These are phyloP conservation scores for Plumapathes pennacea DNA, from an alignment of 92 coral and sea anemone species.

Conservation along the genomic window DNA sequence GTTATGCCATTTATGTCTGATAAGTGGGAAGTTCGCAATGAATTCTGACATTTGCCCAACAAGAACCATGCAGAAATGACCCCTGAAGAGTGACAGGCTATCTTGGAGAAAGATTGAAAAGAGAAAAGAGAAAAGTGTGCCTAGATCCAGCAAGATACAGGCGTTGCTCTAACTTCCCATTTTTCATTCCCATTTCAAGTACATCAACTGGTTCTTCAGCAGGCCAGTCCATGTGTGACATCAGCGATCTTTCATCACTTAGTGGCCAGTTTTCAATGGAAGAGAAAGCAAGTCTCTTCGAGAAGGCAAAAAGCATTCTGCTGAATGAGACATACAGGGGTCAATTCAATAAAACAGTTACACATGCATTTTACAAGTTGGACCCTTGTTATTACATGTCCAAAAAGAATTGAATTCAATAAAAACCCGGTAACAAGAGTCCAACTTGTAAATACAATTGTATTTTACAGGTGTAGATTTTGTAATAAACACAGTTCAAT, in stretches of 20 bases:
- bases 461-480: too few relatives aligned
- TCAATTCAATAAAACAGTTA: too few relatives aligned
- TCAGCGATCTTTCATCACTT: constrained; percentile 18
- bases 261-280: constrained; percentile 11
- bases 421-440: too few relatives aligned
- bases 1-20: too few relatives aligned
- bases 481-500: too few relatives aligned
- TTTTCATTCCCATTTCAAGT: background rate
- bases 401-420: too few relatives aligned
- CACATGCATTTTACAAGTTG: too few relatives aligned
- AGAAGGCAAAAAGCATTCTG: constrained; percentile 13
- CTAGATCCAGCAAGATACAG: constrained; percentile 39
- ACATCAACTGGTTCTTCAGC: background rate
- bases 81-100: constrained; percentile 24
- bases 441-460: too few relatives aligned
- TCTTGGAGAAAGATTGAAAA: constrained; percentile 6
- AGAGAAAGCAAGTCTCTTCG: constrained; percentile 27
- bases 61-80: constrained; percentile 28
- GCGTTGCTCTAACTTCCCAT: constrained; percentile 17
- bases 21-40: constrained; percentile 27
- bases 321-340: constrained; percentile 6
- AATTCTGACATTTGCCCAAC: constrained; percentile 1
- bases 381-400: too few relatives aligned
- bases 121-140: constrained; percentile 30
- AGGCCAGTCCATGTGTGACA: background rate